Conservation (phyloP, 2,113 vertebrate species). For the Litocranius walleri region DNA sequence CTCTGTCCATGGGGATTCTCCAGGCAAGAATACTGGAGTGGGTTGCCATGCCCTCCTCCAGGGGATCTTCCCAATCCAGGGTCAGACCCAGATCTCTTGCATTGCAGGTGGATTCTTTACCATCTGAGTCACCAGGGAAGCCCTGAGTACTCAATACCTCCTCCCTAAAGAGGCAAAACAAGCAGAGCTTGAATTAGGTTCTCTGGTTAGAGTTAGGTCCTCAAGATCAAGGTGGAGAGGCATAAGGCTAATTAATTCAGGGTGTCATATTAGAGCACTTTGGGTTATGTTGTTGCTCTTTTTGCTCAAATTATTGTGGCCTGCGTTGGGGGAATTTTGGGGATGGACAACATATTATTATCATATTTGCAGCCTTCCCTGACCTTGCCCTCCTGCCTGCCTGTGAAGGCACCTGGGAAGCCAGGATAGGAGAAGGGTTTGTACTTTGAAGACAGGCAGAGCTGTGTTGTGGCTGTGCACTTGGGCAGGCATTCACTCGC, state of each 20-base stretch:
- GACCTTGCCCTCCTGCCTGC: background rate
- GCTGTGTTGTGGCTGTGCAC: accelerated
- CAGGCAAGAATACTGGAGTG: background rate
- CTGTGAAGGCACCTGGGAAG: background rate
- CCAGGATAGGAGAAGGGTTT: background rate
- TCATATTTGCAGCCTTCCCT: background rate
- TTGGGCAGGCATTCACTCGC: background rate
- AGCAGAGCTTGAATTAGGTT: background rate
- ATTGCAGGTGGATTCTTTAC: background rate
- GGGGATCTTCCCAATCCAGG: background rate
- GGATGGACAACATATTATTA: background rate
- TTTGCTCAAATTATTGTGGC: background rate
- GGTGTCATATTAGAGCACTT: background rate
- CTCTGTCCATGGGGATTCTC: background rate
- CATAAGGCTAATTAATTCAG: background rate
- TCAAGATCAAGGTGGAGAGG: background rate
- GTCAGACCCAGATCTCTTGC: background rate
- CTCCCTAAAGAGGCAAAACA: background rate
- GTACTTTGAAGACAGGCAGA: background rate
- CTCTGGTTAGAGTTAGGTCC: background rate
- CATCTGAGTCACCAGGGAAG: background rate
- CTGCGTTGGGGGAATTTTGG: background rate
- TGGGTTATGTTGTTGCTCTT: background rate
- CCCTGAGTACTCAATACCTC: background rate
- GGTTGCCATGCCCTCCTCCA: background rate